A percentile compares a stretch with the other conserved stretches of the same genome.
Evolutionary conservation across 2,888 invertebrate genomes (phyloP).

Genomic region (Morpho achilles): DNA sequence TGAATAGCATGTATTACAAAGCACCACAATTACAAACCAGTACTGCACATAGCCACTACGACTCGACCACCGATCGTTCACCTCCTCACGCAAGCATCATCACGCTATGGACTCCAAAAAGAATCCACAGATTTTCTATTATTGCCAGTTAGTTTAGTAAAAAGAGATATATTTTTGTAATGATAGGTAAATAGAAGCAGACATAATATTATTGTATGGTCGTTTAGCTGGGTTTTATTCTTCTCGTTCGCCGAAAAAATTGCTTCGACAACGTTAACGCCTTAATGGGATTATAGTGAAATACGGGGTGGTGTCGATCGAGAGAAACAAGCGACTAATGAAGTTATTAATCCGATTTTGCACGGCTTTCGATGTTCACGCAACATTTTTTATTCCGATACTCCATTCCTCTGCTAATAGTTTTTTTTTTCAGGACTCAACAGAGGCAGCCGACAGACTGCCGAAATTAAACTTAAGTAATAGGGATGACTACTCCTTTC

Average conservation of each 20-base stretch:
- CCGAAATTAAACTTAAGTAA: conserved; percentile 34
- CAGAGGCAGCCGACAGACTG: conserved; percentile 33
- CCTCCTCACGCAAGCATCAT: too few relatives aligned
- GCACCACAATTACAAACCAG: too few relatives aligned
- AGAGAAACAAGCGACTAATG: conserved; percentile 76
- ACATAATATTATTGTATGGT: too few relatives aligned
- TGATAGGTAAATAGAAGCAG: too few relatives aligned
- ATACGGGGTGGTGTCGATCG: conserved; percentile 72
- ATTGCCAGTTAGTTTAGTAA: too few relatives aligned
- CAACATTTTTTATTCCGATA: conserved; percentile 43
- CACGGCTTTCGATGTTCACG: conserved; percentile 61
- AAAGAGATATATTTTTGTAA: too few relatives aligned
- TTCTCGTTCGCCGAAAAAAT: conserved; percentile 42
- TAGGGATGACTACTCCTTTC: conserved; percentile 49
- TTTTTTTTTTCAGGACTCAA: conserved; percentile 44
- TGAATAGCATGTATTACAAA: too few relatives aligned
- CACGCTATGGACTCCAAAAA: too few relatives aligned
- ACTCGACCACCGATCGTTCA: too few relatives aligned
- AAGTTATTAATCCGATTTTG: conserved; percentile 78
- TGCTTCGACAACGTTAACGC: conserved; percentile 49
- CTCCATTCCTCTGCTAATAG: not conserved
- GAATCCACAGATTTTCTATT: too few relatives aligned
- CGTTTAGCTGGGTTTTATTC: not conserved
- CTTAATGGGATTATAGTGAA: conserved; percentile 75
- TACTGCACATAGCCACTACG: too few relatives aligned